Conservation (phyloP, 35 echinoderm and acorn worm species). For the Apostichopus japonicus region DNA sequence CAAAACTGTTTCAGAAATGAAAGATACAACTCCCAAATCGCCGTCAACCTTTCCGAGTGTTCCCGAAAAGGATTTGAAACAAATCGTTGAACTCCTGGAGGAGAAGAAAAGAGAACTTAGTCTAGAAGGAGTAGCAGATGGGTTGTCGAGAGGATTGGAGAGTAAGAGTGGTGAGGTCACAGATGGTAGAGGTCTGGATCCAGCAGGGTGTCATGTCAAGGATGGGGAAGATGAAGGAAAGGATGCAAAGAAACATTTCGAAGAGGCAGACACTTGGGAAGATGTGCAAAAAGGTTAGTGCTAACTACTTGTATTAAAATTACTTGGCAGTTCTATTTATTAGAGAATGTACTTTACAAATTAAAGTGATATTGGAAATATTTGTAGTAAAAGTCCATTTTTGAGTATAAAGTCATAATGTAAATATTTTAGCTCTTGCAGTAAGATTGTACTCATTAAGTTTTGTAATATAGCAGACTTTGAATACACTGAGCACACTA, state of each 20-base stretch:
- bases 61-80: slow-evolving; percentile 41
- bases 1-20: background rate
- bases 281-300: background rate
- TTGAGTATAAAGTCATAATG: too few relatives aligned
- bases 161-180: background rate
- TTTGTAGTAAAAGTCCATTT: too few relatives aligned
- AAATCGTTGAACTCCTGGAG: slow-evolving; percentile 62
- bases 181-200: background rate
- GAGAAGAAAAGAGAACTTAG: slow-evolving; percentile 61
- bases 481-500: too few relatives aligned
- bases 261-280: background rate
- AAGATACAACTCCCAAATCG: background rate
- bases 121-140: background rate
- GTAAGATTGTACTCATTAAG: too few relatives aligned
- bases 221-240: background rate
- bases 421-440: too few relatives aligned
- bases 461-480: too few relatives aligned
- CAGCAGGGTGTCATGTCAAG: too few relatives aligned
- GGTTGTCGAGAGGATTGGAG: slow-evolving; percentile 3
- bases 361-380: too few relatives aligned
- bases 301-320: background rate
- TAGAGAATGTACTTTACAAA: too few relatives aligned
- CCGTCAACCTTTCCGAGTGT: background rate
- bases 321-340: background rate
- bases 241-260: background rate